Evolutionary conservation across 2,113 vertebrate genomes (phyloP).

Genomic region (Oncorhynchus gorbuscha): DNA sequence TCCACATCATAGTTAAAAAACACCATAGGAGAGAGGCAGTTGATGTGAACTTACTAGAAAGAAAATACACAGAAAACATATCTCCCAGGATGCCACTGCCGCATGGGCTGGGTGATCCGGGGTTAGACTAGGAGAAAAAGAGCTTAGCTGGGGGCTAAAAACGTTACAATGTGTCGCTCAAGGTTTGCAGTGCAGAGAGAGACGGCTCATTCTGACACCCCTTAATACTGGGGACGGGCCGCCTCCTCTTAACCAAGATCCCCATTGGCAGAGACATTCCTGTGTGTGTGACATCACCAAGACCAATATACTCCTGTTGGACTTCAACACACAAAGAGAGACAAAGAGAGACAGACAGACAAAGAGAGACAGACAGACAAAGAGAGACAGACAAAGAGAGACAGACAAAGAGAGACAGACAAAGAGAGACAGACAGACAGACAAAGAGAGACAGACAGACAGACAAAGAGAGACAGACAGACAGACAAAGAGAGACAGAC

Average conservation of each 20-base stretch:
- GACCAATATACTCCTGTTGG: not conserved
- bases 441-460: no score
- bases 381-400: not conserved
- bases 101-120: slow-evolving; percentile 29
- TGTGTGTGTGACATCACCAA: not conserved
- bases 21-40: slow-evolving; percentile 55
- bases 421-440: no score
- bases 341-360: no score
- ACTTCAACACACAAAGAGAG: not conserved
- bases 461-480: no score
- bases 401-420: not conserved
- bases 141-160: slow-evolving; percentile 61
- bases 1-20: slow-evolving; percentile 30
- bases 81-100: slow-evolving; percentile 25
- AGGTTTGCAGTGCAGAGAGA: slow-evolving; percentile 57
- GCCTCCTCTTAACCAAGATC: slow-evolving; percentile 19
- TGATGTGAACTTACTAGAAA: slow-evolving; percentile 49
- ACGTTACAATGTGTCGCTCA: slow-evolving; percentile 33
- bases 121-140: slow-evolving; percentile 56
- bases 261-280: slow-evolving; percentile 37
- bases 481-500: no score
- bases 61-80: slow-evolving; percentile 10
- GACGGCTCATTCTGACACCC: slow-evolving; percentile 38
- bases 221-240: slow-evolving; percentile 30
- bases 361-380: no score